Percentiles rank a stretch among this genome's conserved stretches.
These are phyloP conservation scores for Corvus cornix DNA, from an alignment of 2,113 vertebrate genomes.

Conservation along the genomic window DNA sequence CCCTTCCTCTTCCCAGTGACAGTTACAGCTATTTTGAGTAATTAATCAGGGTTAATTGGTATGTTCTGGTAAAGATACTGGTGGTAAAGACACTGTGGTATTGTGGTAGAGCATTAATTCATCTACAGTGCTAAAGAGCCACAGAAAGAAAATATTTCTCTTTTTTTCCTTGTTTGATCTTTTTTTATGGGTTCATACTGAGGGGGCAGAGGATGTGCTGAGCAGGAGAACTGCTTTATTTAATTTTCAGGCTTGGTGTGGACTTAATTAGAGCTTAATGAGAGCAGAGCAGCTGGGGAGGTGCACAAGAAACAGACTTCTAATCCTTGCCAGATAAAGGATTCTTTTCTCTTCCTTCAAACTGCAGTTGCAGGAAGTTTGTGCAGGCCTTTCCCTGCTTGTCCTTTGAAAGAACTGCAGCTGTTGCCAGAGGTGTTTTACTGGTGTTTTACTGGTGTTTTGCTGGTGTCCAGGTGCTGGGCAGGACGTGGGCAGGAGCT, in stretches of 20 bases:
- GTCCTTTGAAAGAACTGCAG: background rate
- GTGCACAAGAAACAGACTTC: background rate
- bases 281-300: background rate
- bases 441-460: background rate
- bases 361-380: background rate
- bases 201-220: background rate
- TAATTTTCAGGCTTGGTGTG: background rate
- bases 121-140: background rate
- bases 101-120: background rate
- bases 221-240: background rate
- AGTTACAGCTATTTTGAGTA: no score
- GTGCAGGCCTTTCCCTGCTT: rapidly evolving
- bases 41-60: background rate
- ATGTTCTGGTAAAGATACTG: background rate
- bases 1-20: background rate
- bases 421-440: background rate
- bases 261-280: background rate
- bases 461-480: conserved; percentile 81
- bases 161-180: rapidly evolving
- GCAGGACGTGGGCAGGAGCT: conserved; percentile 97
- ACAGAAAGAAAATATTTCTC: rapidly evolving
- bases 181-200: rapidly evolving
- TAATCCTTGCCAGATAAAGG: background rate
- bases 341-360: background rate
- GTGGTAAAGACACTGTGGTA: background rate